A percentile compares a stretch with the other conserved stretches of the same genome.
These are phyloP conservation scores for Scomber scombrus DNA, from an alignment of 2,113 vertebrate species.

Conservation along the genomic window DNA sequence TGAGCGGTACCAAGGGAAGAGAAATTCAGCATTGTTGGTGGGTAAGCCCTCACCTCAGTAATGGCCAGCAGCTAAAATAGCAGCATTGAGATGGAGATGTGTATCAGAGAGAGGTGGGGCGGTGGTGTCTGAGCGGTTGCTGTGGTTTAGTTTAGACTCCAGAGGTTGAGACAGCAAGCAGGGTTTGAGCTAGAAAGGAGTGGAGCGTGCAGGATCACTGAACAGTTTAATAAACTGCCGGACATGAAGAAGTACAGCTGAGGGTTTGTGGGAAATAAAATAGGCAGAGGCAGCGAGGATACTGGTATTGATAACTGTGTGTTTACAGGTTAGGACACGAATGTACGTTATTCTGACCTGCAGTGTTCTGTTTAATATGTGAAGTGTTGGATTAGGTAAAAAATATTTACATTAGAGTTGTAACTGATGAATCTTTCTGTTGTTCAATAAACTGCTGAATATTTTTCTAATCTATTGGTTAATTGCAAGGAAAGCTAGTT, in stretches of 20 bases:
- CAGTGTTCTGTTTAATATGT: no score
- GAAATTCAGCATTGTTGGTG: constrained; percentile 37
- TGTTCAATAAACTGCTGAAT: no score
- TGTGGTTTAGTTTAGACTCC: constrained; percentile 25
- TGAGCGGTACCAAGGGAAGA: constrained; percentile 14
- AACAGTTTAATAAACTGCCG: constrained; percentile 15
- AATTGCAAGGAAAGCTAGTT: no score
- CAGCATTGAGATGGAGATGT: constrained; percentile 51
- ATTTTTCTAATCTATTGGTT: no score
- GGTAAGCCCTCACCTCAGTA: constrained; percentile 59
- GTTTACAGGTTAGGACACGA: not conserved
- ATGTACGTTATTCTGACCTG: not conserved
- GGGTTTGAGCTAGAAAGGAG: not conserved
- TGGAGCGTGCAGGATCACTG: not conserved
- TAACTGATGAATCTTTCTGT: no score
- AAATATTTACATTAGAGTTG: no score
- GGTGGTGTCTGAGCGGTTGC: not conserved
- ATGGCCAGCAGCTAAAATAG: constrained; percentile 72
- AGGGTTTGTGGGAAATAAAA: not conserved
- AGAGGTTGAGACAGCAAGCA: constrained; percentile 29
- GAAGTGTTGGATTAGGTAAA: no score
- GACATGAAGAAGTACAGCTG: constrained; percentile 7
- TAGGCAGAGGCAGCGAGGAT: not conserved
- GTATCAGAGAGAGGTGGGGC: constrained; percentile 26
- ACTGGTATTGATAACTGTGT: not conserved